A percentile compares a stretch with the other conserved stretches of the same genome.
phyloP scores from a whole-genome alignment of 2,797 vertebrate species.

The Erithacus rubecula region DNA sequence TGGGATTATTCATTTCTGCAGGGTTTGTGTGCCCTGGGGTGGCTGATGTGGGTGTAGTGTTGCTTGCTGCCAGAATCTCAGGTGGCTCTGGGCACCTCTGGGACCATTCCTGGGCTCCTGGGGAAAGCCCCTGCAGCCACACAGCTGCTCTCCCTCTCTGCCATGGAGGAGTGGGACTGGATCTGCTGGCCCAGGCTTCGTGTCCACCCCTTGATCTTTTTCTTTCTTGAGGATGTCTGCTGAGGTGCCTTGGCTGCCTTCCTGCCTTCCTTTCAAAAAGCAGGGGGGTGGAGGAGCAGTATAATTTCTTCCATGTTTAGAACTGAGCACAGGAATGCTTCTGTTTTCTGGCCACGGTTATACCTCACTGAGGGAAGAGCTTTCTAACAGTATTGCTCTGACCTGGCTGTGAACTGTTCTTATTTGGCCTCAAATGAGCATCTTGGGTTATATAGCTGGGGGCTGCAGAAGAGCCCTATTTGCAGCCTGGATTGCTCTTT shows the following conservation, averaged over 20 bases:
- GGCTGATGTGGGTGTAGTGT: not conserved
- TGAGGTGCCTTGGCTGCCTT: not conserved
- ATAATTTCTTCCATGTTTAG: constrained; percentile 22
- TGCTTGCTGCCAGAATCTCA: not conserved
- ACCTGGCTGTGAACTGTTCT: constrained; percentile 52
- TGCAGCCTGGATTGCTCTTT: not conserved
- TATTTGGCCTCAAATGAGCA: not conserved
- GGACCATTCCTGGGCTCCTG: fast-evolving
- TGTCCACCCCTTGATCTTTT: not conserved
- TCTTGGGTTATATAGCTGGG: not conserved
- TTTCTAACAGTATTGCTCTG: constrained; percentile 17
- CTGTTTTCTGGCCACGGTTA: constrained; percentile 6
- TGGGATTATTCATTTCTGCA: fast-evolving
- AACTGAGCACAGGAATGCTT: not conserved
- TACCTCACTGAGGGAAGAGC: constrained; percentile 34
- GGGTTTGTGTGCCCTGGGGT: fast-evolving
- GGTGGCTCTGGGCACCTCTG: not conserved
- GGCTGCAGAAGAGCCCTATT: not conserved
- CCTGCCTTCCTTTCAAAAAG: not conserved
- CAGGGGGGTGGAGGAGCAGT: not conserved
- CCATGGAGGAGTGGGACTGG: fast-evolving
- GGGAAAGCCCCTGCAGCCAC: not conserved
- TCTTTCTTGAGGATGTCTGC: not conserved
- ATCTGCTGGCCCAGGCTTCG: not conserved
- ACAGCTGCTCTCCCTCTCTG: not conserved